Percentiles rank a stretch among this genome's conserved stretches.
Evolutionary conservation across 2,797 vertebrate species (phyloP).

Genomic region (Epinephelus coioides): DNA sequence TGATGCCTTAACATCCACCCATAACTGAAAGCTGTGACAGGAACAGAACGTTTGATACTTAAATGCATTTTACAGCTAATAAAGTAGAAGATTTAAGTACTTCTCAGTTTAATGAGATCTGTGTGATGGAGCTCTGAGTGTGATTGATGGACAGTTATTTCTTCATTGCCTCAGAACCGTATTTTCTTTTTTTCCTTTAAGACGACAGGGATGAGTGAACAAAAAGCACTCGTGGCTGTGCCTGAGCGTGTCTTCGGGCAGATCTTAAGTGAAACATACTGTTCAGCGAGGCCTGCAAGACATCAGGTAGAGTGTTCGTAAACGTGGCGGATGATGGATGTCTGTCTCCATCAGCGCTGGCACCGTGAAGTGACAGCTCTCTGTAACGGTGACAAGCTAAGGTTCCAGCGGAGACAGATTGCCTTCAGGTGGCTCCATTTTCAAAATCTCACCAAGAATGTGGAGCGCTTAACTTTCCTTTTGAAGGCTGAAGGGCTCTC

Average conservation of each 20-base stretch:
- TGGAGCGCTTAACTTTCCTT: constrained; percentile 80
- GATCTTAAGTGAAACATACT: constrained; percentile 67
- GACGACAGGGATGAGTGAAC: constrained; percentile 61
- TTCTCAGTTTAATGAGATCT: constrained; percentile 51
- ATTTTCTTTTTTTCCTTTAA: constrained; percentile 30
- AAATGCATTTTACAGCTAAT: constrained; percentile 32
- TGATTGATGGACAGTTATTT: constrained; percentile 72
- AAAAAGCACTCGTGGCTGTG: constrained; percentile 54
- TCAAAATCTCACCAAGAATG: constrained; percentile 71
- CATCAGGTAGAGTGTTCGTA: constrained; percentile 52
- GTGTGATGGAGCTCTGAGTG: constrained; percentile 37
- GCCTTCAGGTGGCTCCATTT: constrained; percentile 84
- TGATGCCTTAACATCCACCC: not conserved
- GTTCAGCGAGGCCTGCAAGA: constrained; percentile 66
- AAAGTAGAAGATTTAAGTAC: constrained; percentile 7
- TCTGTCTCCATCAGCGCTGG: constrained; percentile 77
- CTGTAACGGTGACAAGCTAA: constrained; percentile 77
- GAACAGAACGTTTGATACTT: constrained; percentile 30
- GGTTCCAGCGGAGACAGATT: constrained; percentile 80
- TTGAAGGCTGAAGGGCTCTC: constrained; percentile 85
- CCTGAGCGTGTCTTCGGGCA: constrained; percentile 42
- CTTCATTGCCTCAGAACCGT: constrained; percentile 29
- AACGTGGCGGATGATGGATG: constrained; percentile 73
- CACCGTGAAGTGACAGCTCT: constrained; percentile 79
- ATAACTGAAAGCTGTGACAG: constrained; percentile 18